phyloP scores from a whole-genome alignment of 2,888 invertebrate genomes.

The Prosapia bicincta region DNA sequence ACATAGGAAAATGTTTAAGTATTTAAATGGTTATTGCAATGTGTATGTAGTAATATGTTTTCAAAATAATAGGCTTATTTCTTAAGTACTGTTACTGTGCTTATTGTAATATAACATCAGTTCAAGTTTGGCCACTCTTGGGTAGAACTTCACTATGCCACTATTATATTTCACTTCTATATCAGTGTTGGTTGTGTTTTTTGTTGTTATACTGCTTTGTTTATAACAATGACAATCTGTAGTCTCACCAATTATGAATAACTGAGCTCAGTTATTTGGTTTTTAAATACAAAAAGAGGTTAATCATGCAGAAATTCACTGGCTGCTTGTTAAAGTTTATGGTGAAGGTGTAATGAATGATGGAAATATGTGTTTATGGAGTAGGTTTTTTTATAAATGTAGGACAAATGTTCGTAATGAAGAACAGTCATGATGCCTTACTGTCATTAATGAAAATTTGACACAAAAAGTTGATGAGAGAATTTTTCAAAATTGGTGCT shows the following conservation, averaged over 20 bases:
- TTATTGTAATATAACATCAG: neutral
- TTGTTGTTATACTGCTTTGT: neutral
- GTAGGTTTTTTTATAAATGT: constrained; percentile 6
- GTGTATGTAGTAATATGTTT: too few species aligned
- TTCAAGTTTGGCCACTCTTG: neutral
- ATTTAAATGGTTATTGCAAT: too few species aligned
- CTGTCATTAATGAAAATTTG: constrained; percentile 16
- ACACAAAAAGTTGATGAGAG: neutral
- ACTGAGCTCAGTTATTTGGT: neutral
- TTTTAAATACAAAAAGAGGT: constrained; percentile 10
- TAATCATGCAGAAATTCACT: constrained; percentile 12
- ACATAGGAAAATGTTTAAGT: too few species aligned
- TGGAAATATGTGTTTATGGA: constrained; percentile 9
- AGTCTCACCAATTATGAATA: neutral
- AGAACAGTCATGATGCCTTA: constrained; percentile 2
- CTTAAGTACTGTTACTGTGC: too few species aligned
- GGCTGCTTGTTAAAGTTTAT: constrained; percentile 7
- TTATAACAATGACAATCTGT: neutral
- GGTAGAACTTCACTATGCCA: neutral
- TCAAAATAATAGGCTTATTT: too few species aligned
- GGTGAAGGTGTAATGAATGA: constrained; percentile 8
- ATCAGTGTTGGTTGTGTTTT: neutral
- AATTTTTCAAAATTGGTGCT: neutral
- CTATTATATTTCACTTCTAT: neutral
- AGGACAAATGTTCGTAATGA: constrained; percentile 20